Evolutionary conservation across 2,888 invertebrate species (phyloP).

Genomic region (Tortrix viridana): DNA sequence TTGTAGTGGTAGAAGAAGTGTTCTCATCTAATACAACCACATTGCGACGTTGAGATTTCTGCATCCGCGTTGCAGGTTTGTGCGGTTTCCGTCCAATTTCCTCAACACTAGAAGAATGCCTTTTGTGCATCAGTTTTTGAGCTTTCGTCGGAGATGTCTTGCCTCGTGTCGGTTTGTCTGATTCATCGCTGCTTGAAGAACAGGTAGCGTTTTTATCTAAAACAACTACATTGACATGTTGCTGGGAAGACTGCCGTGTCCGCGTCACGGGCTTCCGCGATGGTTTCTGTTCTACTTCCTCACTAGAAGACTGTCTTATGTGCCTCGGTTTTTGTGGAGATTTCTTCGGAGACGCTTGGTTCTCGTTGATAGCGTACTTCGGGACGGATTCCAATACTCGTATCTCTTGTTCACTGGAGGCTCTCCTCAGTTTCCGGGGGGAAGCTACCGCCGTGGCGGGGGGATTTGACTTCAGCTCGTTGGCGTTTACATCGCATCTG

Average conservation of each 20-base stretch:
- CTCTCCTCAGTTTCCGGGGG: conserved; percentile 9
- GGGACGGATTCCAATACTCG: background rate
- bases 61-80: no score
- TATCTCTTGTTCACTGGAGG: conserved; percentile 3
- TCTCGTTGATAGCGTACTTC: background rate
- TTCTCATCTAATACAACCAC: no score
- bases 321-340: background rate
- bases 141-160: no score
- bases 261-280: background rate
- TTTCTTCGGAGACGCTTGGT: background rate
- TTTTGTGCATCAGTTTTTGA: no score
- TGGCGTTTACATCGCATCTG: conserved; percentile 26
- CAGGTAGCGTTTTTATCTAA: background rate
- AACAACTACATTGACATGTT: background rate
- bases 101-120: no score
- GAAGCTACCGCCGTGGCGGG: background rate
- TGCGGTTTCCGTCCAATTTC: no score
- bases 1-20: no score
- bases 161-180: background rate
- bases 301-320: background rate
- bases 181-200: background rate
- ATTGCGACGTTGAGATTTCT: no score
- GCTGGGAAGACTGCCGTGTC: background rate
- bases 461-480: background rate
- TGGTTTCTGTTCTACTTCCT: background rate